Evolutionary conservation across 2,888 invertebrate genomes (phyloP).

Genomic region (Fragum whitleyi): DNA sequence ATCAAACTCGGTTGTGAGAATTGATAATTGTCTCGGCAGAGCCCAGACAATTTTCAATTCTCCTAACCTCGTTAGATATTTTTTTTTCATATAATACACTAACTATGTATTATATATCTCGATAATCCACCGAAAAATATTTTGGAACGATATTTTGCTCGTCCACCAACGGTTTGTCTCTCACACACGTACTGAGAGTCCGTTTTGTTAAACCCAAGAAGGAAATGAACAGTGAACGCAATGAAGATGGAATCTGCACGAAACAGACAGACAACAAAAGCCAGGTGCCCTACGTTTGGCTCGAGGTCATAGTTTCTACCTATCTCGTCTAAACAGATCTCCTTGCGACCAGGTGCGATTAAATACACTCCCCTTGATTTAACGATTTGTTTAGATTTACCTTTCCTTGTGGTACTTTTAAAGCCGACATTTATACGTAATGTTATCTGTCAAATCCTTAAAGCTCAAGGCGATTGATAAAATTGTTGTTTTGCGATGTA

Average conservation of each 20-base stretch:
- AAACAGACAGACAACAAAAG: slow-evolving; percentile 26
- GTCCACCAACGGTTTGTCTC: no score
- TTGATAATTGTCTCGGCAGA: no score
- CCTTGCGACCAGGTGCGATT: slow-evolving; percentile 38
- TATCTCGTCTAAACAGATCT: slow-evolving; percentile 42
- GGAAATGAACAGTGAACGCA: not conserved
- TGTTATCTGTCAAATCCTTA: slow-evolving; percentile 25
- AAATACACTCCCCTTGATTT: slow-evolving; percentile 31
- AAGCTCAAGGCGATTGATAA: slow-evolving; percentile 12
- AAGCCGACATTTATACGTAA: slow-evolving; percentile 16
- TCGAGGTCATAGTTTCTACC: slow-evolving; percentile 40
- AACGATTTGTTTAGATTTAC: slow-evolving; percentile 26
- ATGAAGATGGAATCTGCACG: not conserved
- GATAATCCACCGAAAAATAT: no score
- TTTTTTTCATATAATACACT: no score
- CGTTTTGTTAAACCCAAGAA: no score
- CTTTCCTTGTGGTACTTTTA: slow-evolving; percentile 5
- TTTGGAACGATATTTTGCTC: no score
- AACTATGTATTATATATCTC: no score
- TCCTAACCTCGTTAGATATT: no score
- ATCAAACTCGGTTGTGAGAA: no score
- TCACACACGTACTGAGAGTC: no score
- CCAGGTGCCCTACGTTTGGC: slow-evolving; percentile 31
- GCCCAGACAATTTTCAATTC: no score
- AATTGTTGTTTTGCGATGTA: not conserved